Percentiles rank a stretch among this genome's conserved stretches.
Conservation (phyloP, 2,113 vertebrate species). For the Bujurquina vittata region DNA sequence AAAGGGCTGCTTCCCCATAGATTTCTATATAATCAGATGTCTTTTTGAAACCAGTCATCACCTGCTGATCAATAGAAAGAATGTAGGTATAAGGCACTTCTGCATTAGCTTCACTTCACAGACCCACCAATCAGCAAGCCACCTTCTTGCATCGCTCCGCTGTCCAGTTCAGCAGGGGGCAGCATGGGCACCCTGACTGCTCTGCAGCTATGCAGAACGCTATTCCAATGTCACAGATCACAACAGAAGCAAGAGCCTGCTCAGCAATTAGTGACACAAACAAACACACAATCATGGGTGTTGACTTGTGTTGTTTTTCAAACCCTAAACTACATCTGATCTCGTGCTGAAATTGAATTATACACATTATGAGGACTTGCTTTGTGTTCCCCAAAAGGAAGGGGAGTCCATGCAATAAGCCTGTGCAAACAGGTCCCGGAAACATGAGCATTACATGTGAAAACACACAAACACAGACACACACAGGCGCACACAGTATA, state of each 20-base stretch:
- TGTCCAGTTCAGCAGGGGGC: too few relatives aligned
- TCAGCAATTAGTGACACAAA: background rate
- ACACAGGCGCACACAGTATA: background rate
- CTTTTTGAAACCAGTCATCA: background rate
- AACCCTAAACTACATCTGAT: too few relatives aligned
- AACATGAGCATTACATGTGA: fast-evolving
- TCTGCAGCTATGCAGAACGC: too few relatives aligned
- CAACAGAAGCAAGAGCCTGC: background rate
- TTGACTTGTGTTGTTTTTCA: background rate
- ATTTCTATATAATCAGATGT: background rate
- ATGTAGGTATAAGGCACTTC: background rate
- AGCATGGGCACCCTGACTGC: too few relatives aligned
- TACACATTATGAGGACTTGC: background rate
- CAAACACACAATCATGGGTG: background rate
- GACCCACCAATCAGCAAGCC: too few relatives aligned
- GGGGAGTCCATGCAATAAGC: background rate
- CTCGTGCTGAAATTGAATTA: background rate
- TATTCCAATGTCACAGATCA: background rate
- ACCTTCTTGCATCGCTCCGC: too few relatives aligned
- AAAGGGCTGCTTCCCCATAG: background rate
- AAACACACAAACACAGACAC: background rate
- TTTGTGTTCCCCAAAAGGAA: background rate
- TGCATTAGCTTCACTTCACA: background rate
- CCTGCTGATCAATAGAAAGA: background rate
- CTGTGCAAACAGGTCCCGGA: background rate